Evolutionary conservation across 2,888 invertebrate species (phyloP).

Genomic region (Lithosia quadra): DNA sequence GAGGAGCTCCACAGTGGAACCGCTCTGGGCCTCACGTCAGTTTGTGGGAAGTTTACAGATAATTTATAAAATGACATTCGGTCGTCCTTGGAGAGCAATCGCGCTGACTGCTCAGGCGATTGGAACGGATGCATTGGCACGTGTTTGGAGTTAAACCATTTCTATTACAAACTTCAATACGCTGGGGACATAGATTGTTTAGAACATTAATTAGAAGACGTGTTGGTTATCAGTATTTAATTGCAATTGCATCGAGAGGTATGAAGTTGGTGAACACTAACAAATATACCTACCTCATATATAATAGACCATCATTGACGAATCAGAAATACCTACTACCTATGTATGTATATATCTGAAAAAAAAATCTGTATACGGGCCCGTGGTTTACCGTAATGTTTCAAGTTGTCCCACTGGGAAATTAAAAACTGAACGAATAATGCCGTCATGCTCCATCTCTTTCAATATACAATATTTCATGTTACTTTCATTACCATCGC

Average conservation of each 20-base stretch:
- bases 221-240: too few relatives aligned
- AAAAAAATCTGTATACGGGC: too few relatives aligned
- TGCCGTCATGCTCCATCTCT: background rate
- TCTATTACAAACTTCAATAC: background rate
- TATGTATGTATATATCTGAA: too few relatives aligned
- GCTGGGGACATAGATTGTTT: background rate
- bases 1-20: background rate
- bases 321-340: too few relatives aligned
- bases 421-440: background rate
- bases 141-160: conserved; percentile 7
- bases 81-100: conserved; percentile 2
- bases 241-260: too few relatives aligned
- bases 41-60: conserved; percentile 13
- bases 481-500: background rate
- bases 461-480: background rate
- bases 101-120: background rate
- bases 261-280: too few relatives aligned
- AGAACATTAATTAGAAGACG: too few relatives aligned
- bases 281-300: too few relatives aligned
- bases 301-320: too few relatives aligned
- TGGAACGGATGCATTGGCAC: conserved; percentile 12
- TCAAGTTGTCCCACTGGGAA: background rate
- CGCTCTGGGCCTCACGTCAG: conserved; percentile 1
- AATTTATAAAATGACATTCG: conserved; percentile 10
- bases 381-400: too few relatives aligned